Evolutionary conservation across 2,797 vertebrate species (phyloP), one percentile per base, ranked within the genome.

Genomic region (Pseudochirops cupreus): DNA sequence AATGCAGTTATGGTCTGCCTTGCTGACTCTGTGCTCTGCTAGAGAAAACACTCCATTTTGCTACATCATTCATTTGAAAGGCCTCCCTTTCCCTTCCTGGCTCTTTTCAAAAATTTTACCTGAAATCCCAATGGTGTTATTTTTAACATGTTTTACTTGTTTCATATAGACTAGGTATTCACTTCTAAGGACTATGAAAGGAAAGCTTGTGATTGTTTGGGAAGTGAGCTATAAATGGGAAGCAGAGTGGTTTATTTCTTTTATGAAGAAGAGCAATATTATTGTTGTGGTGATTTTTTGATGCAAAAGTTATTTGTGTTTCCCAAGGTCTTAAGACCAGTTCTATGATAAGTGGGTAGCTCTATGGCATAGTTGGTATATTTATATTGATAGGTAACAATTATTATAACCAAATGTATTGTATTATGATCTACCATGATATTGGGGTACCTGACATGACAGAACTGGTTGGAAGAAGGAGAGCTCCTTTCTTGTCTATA

Each of bases 91-190:
- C 94, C 54, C 94, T 94, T 58, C 55, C 95, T 90, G n/a, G 91
- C 59, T 98, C 94, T 94, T 52, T 97, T 98, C 97, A 94, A 92
- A 97, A 97, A 98, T 1, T 56, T 39, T 93, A 57, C 94, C 95
- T 94, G 50, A 29, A 53, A 92, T 91, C 33, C 13, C 93, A 93
- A 94, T 91, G 54, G 39, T 59, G 89, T 53, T 92, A 95, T 92
- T 97, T 50, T 95, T 95, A 93, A 94, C 91, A 93, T 62, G 89
- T 91, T 96, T 82, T 93, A 29, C 5, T 93, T 90, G 39, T 93
- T 96, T 93, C 94, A 95, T 94, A 90, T 67, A 87, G 93, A 93
- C 21, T 58, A 92, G 52, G 92, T 93, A 67, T 93, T 95, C 95
- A 95, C 94, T 93, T 92, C 62, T 91, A 95, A 92, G 28, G 33